Conservation (phyloP, 2,888 invertebrate species). For the Syrphus vitripennis region DNA sequence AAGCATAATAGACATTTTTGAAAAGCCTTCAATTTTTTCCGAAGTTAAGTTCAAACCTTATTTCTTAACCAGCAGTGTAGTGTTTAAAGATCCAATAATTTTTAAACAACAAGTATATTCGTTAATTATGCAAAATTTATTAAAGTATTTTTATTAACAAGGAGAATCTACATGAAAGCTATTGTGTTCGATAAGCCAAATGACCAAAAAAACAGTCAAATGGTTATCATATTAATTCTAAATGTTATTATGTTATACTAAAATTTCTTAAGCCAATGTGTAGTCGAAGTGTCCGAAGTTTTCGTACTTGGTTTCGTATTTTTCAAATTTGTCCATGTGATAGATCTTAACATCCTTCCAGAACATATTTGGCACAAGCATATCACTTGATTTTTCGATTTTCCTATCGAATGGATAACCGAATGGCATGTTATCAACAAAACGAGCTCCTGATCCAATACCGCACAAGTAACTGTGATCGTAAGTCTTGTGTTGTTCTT, state of each 20-base stretch:
- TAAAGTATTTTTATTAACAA: neutral
- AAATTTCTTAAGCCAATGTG: constrained; percentile 4
- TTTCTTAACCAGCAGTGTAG: too few relatives aligned
- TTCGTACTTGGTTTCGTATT: constrained; percentile 74
- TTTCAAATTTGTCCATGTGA: constrained; percentile 82
- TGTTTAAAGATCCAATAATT: too few relatives aligned
- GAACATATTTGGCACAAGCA: constrained; percentile 86
- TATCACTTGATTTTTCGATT: constrained; percentile 82
- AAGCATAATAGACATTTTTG: too few relatives aligned
- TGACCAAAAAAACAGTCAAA: constrained; percentile 1
- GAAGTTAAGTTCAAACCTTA: too few relatives aligned
- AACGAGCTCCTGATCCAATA: constrained; percentile 82
- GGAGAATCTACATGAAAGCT: constrained; percentile 26
- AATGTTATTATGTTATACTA: neutral
- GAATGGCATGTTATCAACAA: constrained; percentile 85
- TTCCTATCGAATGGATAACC: constrained; percentile 89
- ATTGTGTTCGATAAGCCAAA: neutral
- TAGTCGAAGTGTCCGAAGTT: constrained; percentile 76
- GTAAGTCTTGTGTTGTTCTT: constrained; percentile 77
- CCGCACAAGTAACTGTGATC: constrained; percentile 82
- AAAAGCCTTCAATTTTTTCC: too few relatives aligned
- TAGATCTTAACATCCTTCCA: constrained; percentile 86
- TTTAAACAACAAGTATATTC: neutral
- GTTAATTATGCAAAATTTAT: neutral
- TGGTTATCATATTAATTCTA: constrained; percentile 3